Percentiles rank a stretch among this genome's conserved stretches.
Conservation (phyloP, 2,113 vertebrate genomes). For the Halcyon malimbica region DNA sequence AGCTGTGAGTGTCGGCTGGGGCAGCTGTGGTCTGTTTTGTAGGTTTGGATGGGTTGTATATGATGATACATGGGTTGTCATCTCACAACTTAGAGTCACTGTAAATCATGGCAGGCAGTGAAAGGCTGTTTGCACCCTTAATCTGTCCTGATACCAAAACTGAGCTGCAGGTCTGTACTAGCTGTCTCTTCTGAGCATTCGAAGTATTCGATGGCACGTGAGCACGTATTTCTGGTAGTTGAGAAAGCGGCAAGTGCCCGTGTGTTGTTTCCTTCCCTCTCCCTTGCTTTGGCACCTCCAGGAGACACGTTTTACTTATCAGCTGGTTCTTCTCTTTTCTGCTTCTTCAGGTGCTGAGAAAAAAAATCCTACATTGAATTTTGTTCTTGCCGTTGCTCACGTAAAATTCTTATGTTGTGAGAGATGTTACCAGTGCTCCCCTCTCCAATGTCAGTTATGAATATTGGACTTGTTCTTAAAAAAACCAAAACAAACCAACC, state of each 20-base stretch:
- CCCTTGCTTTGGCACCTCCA: not conserved
- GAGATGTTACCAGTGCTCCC: not conserved
- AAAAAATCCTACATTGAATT: not conserved
- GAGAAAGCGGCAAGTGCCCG: not conserved
- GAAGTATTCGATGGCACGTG: not conserved
- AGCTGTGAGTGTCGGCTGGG: not conserved
- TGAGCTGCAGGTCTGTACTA: not conserved
- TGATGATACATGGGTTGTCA: not conserved
- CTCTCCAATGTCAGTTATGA: not conserved
- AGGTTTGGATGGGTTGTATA: not conserved
- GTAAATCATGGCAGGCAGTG: not conserved
- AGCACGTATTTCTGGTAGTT: not conserved
- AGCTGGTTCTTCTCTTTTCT: not conserved
- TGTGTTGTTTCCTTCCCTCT: not conserved
- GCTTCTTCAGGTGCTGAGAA: not conserved
- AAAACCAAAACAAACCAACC: too few species aligned
- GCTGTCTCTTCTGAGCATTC: not conserved
- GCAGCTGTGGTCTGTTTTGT: not conserved
- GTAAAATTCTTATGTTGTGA: not conserved
- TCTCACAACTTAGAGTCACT: not conserved
- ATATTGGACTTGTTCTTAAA: not conserved
- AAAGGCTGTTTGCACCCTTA: not conserved
- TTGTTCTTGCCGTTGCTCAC: not conserved
- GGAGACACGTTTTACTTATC: not conserved
- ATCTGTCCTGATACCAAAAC: not conserved